Evolutionary conservation across 30 jellyfish, hydroid and myxozoan species (phyloP), one percentile per base, ranked within the genome.

Genomic region (Phacellophora camtschatica): DNA sequence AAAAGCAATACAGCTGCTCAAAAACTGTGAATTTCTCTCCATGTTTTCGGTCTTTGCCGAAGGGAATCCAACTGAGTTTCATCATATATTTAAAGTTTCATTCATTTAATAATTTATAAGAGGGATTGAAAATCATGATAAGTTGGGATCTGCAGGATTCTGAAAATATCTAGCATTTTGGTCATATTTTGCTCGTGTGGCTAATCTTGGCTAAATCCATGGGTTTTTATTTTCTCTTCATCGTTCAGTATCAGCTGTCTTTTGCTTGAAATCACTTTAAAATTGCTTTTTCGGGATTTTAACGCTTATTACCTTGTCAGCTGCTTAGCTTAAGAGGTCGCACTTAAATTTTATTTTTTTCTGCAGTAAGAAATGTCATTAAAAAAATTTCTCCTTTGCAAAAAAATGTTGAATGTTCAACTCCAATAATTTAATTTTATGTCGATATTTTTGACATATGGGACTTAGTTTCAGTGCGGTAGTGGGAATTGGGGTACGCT

Each of bases 1-100:
- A 48, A n/a, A n/a, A n/a, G n/a, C n/a, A n/a, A n/a, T n/a, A 31
- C 86, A 72, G 86, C 86, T 72, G 86, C 57, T 33, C 34, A 11
- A 1, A 19, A 35, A 11, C 46, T 19, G 65, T 12, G 39, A 31
- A 48, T 1, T 32, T 50, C 71, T 24, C 57, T 7, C 50, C 49
- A 61, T 61, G 74, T 0, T 9, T n/a, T 16, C 41, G 53, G 35
- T 8, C 42, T 56, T 51, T 53, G 71, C 36, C 54, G 74, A 28
- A 15, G 66, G 74, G 61, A 51, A 72, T 64, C 86, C 86, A 72
- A 53, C 86, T 54, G 86, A 4, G 86, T 18, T 36, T 43, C 74
- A 30, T 72, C 74, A 23, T 72, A 51, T 72, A 72, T 72, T 72
- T 27, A 33, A 24, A 48, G 86, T 48, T 72, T 66, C 45, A 15